These are phyloP conservation scores for Phragmatobia fuliginosa DNA, from an alignment of 2,888 invertebrate species.

Conservation along the genomic window DNA sequence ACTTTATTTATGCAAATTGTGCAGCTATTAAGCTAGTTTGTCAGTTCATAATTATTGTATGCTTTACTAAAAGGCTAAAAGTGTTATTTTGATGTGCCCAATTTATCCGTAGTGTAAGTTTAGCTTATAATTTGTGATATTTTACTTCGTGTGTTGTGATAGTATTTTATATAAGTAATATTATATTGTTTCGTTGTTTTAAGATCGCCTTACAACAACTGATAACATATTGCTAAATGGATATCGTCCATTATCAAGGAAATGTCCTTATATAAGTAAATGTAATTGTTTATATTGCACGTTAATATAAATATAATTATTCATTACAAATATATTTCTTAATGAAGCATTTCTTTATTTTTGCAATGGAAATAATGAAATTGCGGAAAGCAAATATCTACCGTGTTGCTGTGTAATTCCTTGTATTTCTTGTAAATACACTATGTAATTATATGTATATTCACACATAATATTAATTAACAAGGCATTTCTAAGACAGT, in stretches of 20 bases:
- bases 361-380: constrained; percentile 28
- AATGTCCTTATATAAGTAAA: constrained; percentile 16
- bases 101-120: constrained; percentile 49
- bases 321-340: background rate
- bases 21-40: background rate
- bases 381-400: constrained; percentile 5
- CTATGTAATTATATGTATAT: constrained; percentile 15
- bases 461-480: background rate
- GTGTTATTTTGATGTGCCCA: constrained; percentile 33
- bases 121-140: constrained; percentile 71
- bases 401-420: constrained; percentile 23
- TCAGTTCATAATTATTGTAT: constrained; percentile 29
- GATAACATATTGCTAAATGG: constrained; percentile 21
- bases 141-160: constrained; percentile 72
- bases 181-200: constrained; percentile 36
- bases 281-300: constrained; percentile 23
- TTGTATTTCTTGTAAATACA: constrained; percentile 38
- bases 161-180: constrained; percentile 46
- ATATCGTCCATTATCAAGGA: constrained; percentile 19
- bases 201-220: constrained; percentile 32
- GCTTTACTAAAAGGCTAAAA: constrained; percentile 37
- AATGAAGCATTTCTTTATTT: constrained; percentile 28
- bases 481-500: background rate
- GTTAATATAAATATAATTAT: constrained; percentile 28
- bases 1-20: background rate